A percentile compares a stretch with the other conserved stretches of the same genome.
phyloP scores from a whole-genome alignment of 2,888 invertebrate species.

The Matsumyia berberina region DNA sequence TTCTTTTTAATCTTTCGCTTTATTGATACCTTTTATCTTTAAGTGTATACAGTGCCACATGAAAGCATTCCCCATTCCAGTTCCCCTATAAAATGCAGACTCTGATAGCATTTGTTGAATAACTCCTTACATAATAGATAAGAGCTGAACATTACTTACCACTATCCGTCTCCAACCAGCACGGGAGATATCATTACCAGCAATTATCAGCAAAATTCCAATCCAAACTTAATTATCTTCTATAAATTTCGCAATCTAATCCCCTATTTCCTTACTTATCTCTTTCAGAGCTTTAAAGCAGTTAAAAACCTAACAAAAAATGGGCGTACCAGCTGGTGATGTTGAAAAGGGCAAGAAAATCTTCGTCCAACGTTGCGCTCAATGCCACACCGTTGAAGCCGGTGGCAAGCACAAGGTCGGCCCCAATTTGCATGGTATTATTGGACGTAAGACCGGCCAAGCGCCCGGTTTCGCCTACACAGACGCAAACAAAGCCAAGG shows the following conservation, averaged over 20 bases:
- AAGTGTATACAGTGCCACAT: background rate
- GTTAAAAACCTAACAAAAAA: slow-evolving; percentile 80
- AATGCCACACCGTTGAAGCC: slow-evolving; percentile 97
- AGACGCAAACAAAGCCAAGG: slow-evolving; percentile 97
- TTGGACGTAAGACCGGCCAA: slow-evolving; percentile 97
- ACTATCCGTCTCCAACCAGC: slow-evolving; percentile 2
- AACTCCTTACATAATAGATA: slow-evolving; percentile 13
- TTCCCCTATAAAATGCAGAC: slow-evolving; percentile 3
- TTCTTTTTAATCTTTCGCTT: too few relatives aligned
- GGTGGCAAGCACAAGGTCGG: slow-evolving; percentile 99
- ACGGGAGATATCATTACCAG: background rate
- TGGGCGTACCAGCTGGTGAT: slow-evolving; percentile 94
- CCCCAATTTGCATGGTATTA: slow-evolving; percentile 95
- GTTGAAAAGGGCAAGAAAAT: slow-evolving; percentile 98
- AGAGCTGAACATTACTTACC: background rate
- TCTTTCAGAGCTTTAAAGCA: slow-evolving; percentile 48
- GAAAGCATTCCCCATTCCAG: background rate
- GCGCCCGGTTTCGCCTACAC: slow-evolving; percentile 95
- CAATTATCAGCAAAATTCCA: background rate
- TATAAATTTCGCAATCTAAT: background rate
- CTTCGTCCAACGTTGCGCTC: slow-evolving; percentile 97
- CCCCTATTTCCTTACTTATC: slow-evolving; percentile 1
- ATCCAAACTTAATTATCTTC: background rate
- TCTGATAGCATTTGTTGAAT: background rate
- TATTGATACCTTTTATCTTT: background rate